Base-by-base conservation (phyloP, 2,113 vertebrate species). In the Neomonachus schauinslandi region DNA sequence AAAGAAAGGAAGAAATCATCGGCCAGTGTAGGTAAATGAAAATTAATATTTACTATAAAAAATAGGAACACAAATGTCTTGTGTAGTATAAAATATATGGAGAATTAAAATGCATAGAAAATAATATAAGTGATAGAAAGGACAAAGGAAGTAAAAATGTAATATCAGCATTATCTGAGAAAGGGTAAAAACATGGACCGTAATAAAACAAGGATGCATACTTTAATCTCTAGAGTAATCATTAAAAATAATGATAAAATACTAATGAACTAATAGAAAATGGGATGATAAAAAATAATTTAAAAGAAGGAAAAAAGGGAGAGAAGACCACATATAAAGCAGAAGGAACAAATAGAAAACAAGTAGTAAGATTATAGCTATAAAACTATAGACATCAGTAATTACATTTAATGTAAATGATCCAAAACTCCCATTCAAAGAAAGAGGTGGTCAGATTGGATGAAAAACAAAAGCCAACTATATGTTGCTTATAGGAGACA, bases 221-320 rank as follows among this genome's bases (percentile, higher is more conserved):
- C 18, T 93, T 95, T 81, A 77, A 81, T 83, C 26, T 80, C 46
- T 51, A 71, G n/a, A 24, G 8, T 71, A 93, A 69, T 9, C 22
- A 59, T 91, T 94, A 53, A 57, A 90, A 89, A 81, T 83, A 86
- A 81, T 16, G 31, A 63, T 36, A 96, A 76, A 81, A 67, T 72
- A 36, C 19, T 85, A 95, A 72, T 26, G 77, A 55, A 91, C 4
- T 14, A 63, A 69, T 81, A 79, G 10, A 49, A 91, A 94, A 63
- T 74, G 3, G 5, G 26, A 10, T 31, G 1, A 61, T 55, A 79
- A 33, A 91, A 96, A 84, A 86, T 33, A 88, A 84, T 67, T 79
- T 86, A 87, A 95, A 80, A 61, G 26, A 82, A 59, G 22, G 14
- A 2, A 36, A 5, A 74, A 82, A 59, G 36, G 21, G 15, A 89